A percentile compares a stretch with the other conserved stretches of the same genome.
These are phyloP conservation scores for Alcis repandata DNA, from an alignment of 2,888 invertebrate species.

Conservation along the genomic window DNA sequence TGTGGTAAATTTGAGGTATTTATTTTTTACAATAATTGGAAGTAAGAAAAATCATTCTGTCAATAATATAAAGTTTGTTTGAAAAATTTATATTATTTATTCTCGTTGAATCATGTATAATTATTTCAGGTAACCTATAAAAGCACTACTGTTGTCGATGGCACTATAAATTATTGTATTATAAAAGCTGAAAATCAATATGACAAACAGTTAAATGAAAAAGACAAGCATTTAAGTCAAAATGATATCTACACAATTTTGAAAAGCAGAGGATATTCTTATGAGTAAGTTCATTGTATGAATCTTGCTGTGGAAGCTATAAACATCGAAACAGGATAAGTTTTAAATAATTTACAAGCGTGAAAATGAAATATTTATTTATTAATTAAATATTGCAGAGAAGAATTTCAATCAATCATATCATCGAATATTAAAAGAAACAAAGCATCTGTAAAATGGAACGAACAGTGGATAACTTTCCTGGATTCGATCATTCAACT, in stretches of 20 bases:
- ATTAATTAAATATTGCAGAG: conserved; percentile 21
- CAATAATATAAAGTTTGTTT: too few species aligned
- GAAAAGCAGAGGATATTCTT: conserved; percentile 28
- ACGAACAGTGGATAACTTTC: conserved; percentile 32
- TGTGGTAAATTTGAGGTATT: conserved; percentile 34
- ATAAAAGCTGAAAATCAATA: neutral
- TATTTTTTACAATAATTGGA: neutral
- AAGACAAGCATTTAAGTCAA: conserved; percentile 22
- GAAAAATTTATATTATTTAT: too few species aligned
- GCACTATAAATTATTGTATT: conserved; percentile 16
- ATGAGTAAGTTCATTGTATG: conserved; percentile 24
- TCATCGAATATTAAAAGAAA: conserved; percentile 23
- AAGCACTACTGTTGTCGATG: conserved; percentile 16
- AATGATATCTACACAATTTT: conserved; percentile 35
- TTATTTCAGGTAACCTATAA: conserved; percentile 24
- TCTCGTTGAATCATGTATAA: too few species aligned
- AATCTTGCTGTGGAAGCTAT: too few species aligned
- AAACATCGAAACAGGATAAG: too few species aligned
- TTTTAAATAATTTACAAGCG: too few species aligned
- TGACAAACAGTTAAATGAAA: conserved; percentile 7
- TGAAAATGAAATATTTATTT: too few species aligned
- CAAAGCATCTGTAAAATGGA: conserved; percentile 36
- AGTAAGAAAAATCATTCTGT: too few species aligned
- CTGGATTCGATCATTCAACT: conserved; percentile 36
- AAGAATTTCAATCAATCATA: conserved; percentile 18